These are phyloP conservation scores for Cryptoblepharus egeriae DNA, from an alignment of 2,797 vertebrate species.

Conservation along the genomic window DNA sequence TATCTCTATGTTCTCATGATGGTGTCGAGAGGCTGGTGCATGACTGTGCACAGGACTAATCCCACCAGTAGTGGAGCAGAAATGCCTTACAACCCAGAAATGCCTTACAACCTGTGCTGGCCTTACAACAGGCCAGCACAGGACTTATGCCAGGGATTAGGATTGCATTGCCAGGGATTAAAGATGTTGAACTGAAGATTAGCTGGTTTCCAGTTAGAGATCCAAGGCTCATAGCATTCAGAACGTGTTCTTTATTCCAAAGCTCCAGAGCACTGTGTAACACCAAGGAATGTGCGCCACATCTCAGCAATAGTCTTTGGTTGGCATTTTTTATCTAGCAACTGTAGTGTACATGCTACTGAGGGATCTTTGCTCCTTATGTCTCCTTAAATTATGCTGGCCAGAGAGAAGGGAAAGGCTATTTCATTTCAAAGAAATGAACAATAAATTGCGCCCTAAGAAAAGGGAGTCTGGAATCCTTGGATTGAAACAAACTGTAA, in stretches of 20 bases:
- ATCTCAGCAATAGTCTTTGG: not conserved
- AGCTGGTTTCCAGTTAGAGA: too few species aligned
- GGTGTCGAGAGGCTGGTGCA: too few species aligned
- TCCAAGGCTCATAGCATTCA: not conserved
- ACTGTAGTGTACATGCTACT: not conserved
- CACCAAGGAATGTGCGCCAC: not conserved
- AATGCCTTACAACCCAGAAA: too few species aligned
- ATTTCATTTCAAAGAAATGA: constrained; percentile 10
- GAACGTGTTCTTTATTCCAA: not conserved
- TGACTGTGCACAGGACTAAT: too few species aligned
- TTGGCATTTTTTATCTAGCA: constrained; percentile 25
- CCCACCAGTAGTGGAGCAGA: too few species aligned
- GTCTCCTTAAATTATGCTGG: constrained; percentile 13
- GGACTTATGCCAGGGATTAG: too few species aligned
- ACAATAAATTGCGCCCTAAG: constrained; percentile 11
- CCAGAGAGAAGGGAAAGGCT: not conserved
- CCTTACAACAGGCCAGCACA: too few species aligned
- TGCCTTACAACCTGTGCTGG: too few species aligned
- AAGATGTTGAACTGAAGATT: too few species aligned
- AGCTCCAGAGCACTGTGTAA: not conserved
- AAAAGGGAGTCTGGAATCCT: not conserved
- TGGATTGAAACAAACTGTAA: not conserved
- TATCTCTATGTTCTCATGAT: too few species aligned
- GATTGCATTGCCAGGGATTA: too few species aligned
- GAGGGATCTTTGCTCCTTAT: constrained; percentile 3